Evolutionary conservation across 2,113 vertebrate species (phyloP).

Genomic region (Lamprotornis superbus): DNA sequence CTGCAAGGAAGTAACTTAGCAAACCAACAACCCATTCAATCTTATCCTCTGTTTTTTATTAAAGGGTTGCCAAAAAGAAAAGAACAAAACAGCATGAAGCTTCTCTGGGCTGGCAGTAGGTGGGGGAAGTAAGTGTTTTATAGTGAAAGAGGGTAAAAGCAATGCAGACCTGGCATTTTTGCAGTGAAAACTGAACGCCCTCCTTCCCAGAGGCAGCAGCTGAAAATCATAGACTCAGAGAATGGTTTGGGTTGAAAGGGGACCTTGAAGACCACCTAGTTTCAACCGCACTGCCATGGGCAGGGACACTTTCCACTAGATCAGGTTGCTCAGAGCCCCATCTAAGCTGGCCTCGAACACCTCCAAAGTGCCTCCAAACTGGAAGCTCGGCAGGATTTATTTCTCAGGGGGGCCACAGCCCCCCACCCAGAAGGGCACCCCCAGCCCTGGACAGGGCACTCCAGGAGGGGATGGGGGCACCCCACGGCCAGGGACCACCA

Average conservation of each 20-base stretch:
- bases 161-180: background rate
- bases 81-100: background rate
- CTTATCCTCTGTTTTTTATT: conserved; percentile 4
- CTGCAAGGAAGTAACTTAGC: background rate
- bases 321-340: background rate
- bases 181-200: background rate
- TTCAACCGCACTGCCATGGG: background rate
- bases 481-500: background rate
- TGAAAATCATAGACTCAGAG: background rate
- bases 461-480: background rate
- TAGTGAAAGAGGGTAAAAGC: background rate
- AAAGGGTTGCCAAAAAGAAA: background rate
- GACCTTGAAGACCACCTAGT: background rate
- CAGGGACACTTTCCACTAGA: background rate
- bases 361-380: background rate
- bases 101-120: background rate
- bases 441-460: background rate
- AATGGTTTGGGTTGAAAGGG: background rate
- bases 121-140: background rate
- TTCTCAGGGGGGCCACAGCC: background rate
- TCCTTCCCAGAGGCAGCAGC: background rate
- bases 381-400: background rate
- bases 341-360: background rate
- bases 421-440: background rate
- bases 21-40: conserved; percentile 11